Base-by-base conservation (phyloP, 2,113 vertebrate species). In the Gasterosteus nipponicus region DNA sequence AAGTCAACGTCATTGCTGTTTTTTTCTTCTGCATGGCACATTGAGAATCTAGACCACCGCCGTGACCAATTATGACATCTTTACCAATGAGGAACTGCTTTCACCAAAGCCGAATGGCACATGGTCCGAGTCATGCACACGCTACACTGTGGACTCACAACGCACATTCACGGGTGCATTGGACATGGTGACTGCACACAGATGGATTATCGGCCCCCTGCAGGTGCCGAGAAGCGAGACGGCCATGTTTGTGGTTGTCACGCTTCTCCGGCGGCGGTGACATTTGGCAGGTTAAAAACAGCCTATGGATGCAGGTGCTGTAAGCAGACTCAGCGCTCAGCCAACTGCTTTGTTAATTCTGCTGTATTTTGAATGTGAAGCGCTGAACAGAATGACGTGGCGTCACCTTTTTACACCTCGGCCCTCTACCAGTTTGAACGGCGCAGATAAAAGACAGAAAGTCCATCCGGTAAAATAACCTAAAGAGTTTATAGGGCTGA, bases 1-100 rank as follows among this genome's bases (percentile, higher is more conserved):
- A 70, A 66, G 26, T 68, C n/a, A 47, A 57, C 47, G 53, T 42
- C 29, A 68, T 29, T 49, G 47, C 35, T 56, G 63, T 73, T 73
- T 78, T 69, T 78, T 26, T 47, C n/a, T n/a, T 44, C 38, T 56
- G 35, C n/a, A 2, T 46, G 14, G 33, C 22, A 33, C 49, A 33
- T 11, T 22, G 4, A 15, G 11, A 35, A 42, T 42, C 41, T 10
- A 65, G 33, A 62, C 35, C 12, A 70, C 33, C n/a, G 12, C n/a
- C 12, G 15, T 56, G 22, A 10, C 19, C 7, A 35, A 31, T 57
- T 31, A 8, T 6, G 11, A 31, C 5, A 1, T 42, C 19, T 80
- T 41, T 10, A 26, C 31, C 11, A 38, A 64, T 57, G 14, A 58
- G 39, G n/a, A 70, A 57, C 9, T 31, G 10, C 6, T 56, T 65